Evolutionary conservation across 37 sponge, comb jelly and placozoan genomes (phyloP).

Genomic region (Spongia lamella): DNA sequence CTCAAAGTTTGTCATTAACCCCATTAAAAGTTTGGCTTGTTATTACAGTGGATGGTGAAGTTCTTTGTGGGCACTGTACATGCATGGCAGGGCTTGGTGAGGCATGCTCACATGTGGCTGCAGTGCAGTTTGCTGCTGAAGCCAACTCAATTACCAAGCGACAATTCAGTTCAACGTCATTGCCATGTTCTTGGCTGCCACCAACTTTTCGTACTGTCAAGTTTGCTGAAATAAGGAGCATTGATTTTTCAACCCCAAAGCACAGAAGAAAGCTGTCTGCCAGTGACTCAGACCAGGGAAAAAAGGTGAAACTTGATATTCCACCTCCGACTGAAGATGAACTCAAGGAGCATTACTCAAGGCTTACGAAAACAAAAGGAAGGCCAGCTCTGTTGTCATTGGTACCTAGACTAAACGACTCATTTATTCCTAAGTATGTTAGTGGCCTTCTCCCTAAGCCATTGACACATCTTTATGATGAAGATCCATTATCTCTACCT

Average conservation of each 20-base stretch:
- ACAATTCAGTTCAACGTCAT: too few relatives aligned
- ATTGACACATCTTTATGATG: slow-evolving; percentile 23
- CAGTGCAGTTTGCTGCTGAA: slow-evolving; percentile 42
- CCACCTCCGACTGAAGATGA: slow-evolving; percentile 24
- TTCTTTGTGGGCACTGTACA: slow-evolving; percentile 55
- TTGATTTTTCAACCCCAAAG: slow-evolving; percentile 51
- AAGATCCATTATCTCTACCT: background rate
- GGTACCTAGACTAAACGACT: slow-evolving; percentile 26
- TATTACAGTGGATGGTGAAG: slow-evolving; percentile 19
- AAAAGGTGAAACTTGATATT: too few relatives aligned
- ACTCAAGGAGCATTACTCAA: slow-evolving; percentile 7
- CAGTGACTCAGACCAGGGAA: background rate
- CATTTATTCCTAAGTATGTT: slow-evolving; percentile 3
- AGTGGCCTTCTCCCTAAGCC: slow-evolving; percentile 25
- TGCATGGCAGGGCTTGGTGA: slow-evolving; percentile 68
- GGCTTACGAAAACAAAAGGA: slow-evolving; percentile 7
- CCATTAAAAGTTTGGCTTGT: too few relatives aligned
- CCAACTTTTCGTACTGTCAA: slow-evolving; percentile 38
- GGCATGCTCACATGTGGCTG: slow-evolving; percentile 59
- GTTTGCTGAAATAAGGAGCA: slow-evolving; percentile 29
- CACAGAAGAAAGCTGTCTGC: slow-evolving; percentile 21
- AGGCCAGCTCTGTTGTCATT: slow-evolving; percentile 54
- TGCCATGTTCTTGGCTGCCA: slow-evolving; percentile 50
- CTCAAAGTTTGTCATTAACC: too few relatives aligned
- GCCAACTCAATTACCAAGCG: too few relatives aligned